These are phyloP conservation scores for Centropristis striata DNA, from an alignment of 2,113 vertebrate genomes.

Conservation along the genomic window DNA sequence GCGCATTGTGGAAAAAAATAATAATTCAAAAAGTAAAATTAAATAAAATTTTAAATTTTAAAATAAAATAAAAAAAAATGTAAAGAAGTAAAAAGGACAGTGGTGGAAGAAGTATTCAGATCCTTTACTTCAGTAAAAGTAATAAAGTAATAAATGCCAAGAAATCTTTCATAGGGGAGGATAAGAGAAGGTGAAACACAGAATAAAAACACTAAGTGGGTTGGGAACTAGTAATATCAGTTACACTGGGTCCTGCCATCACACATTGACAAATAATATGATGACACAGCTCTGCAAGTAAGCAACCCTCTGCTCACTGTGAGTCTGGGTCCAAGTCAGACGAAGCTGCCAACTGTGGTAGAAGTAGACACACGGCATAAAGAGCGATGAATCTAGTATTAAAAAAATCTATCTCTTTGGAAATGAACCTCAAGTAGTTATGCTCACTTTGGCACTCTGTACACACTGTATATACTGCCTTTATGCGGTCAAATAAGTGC, in stretches of 20 bases:
- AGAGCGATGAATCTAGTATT: neutral
- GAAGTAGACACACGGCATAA: neutral
- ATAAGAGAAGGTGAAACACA: too few relatives aligned
- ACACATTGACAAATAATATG: neutral
- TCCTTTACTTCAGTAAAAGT: too few relatives aligned
- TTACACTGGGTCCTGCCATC: neutral
- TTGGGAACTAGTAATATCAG: too few relatives aligned
- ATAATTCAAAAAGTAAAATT: too few relatives aligned
- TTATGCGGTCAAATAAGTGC: neutral
- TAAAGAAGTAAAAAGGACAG: too few relatives aligned
- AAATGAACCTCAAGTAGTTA: neutral
- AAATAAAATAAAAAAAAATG: too few relatives aligned
- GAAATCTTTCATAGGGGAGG: too few relatives aligned
- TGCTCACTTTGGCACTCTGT: neutral
- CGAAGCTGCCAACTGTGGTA: neutral
- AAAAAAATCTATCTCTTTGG: neutral
- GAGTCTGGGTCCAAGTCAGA: constrained; percentile 1
- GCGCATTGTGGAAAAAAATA: too few relatives aligned
- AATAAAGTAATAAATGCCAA: too few relatives aligned
- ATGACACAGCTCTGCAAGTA: neutral
- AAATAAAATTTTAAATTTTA: too few relatives aligned
- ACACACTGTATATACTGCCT: neutral
- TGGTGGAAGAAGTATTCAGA: too few relatives aligned
- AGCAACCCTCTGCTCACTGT: neutral
- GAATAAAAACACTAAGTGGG: too few relatives aligned